Evolutionary conservation across 2,797 vertebrate genomes (phyloP).

Genomic region (Spinus pinus): DNA sequence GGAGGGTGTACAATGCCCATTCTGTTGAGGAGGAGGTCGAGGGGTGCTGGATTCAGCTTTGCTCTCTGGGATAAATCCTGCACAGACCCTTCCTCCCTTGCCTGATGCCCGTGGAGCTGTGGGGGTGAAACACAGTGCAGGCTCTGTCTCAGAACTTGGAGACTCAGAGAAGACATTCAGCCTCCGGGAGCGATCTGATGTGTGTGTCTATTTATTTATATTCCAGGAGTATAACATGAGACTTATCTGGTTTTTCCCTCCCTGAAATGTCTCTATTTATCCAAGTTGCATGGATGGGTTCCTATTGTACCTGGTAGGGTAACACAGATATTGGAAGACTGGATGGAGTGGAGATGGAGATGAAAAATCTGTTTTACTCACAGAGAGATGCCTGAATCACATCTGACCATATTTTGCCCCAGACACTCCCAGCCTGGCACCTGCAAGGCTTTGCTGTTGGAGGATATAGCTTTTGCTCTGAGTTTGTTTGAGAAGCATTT

Average conservation of each 20-base stretch:
- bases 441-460: background rate
- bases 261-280: background rate
- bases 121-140: background rate
- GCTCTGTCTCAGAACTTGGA: background rate
- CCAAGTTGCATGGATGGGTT: background rate
- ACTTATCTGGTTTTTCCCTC: rapidly evolving
- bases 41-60: background rate
- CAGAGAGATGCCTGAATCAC: background rate
- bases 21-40: slow-evolving; percentile 12
- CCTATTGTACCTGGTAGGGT: rapidly evolving
- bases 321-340: background rate
- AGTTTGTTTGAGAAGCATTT: background rate
- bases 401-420: background rate
- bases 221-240: background rate
- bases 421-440: background rate
- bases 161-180: background rate
- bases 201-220: background rate
- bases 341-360: background rate
- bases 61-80: background rate
- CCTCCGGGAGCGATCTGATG: background rate
- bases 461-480: background rate
- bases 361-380: background rate
- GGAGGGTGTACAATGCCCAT: background rate
- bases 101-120: background rate
- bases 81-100: background rate